These are phyloP conservation scores for Nysson spinosus DNA, from an alignment of 2,888 invertebrate genomes.

Conservation along the genomic window DNA sequence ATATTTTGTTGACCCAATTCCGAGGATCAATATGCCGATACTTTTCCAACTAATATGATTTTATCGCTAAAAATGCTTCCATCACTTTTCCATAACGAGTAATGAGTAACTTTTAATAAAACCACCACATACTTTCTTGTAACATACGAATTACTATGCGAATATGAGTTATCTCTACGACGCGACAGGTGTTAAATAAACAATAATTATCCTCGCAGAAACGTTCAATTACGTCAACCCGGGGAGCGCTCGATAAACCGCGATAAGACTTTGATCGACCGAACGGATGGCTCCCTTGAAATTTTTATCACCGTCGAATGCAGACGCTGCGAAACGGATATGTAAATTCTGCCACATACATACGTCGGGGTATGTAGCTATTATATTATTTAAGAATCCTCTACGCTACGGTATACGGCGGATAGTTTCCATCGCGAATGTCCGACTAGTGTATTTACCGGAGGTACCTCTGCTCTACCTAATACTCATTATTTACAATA, in stretches of 20 bases:
- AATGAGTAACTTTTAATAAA: background rate
- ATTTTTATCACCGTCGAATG: conserved; percentile 40
- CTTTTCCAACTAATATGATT: no score
- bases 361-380: conserved; percentile 21
- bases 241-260: conserved; percentile 36
- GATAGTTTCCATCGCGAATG: conserved; percentile 4
- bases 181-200: no score
- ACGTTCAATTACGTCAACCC: conserved; percentile 39
- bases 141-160: no score
- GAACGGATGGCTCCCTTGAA: conserved; percentile 35
- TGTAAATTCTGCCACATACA: conserved; percentile 23
- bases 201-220: no score
- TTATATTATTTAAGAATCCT: conserved; percentile 50
- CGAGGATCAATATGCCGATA: no score
- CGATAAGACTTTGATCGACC: conserved; percentile 45
- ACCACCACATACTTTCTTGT: no score
- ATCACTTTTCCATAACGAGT: no score
- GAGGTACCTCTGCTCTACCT: background rate
- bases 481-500: conserved; percentile 12
- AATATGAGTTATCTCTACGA: no score
- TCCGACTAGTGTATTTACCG: background rate
- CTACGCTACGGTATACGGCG: conserved; percentile 41
- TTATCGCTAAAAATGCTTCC: no score
- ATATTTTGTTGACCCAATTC: no score
- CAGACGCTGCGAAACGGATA: conserved; percentile 31